A percentile compares a stretch with the other conserved stretches of the same genome.
These are phyloP conservation scores for Drosophila paucipuncta DNA, from an alignment of 2,888 invertebrate species.

Conservation along the genomic window DNA sequence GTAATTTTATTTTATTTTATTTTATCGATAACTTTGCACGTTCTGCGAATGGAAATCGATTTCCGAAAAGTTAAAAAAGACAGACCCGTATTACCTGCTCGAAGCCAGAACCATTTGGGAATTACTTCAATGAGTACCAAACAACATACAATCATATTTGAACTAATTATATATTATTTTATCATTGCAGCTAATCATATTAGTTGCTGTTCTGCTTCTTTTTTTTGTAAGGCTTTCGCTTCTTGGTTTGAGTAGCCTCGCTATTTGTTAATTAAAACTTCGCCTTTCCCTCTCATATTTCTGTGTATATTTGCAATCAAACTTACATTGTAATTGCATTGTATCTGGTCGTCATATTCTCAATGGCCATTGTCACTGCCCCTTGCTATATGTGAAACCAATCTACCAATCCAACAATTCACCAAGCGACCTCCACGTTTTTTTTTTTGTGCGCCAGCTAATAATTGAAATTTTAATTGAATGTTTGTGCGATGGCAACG, in stretches of 20 bases:
- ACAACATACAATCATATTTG: neutral
- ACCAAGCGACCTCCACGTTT: neutral
- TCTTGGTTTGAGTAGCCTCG: neutral
- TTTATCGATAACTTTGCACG: too few relatives aligned
- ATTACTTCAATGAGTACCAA: too few relatives aligned
- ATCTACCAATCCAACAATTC: neutral
- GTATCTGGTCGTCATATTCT: slow-evolving; percentile 20
- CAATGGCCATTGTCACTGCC: neutral
- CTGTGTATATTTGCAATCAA: slow-evolving; percentile 2
- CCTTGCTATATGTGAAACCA: neutral
- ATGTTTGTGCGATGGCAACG: slow-evolving; percentile 50
- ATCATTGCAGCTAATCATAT: neutral
- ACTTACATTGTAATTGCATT: slow-evolving; percentile 31
- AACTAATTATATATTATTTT: neutral
- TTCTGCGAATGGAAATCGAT: too few relatives aligned
- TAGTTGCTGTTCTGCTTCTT: neutral
- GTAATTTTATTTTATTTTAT: too few relatives aligned
- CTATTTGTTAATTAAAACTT: neutral
- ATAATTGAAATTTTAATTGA: slow-evolving; percentile 77
- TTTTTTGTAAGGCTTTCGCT: neutral
- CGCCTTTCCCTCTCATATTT: neutral
- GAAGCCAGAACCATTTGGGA: too few relatives aligned
- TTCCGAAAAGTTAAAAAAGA: too few relatives aligned
- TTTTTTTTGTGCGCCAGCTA: slow-evolving; percentile 56
- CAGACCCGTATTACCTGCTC: too few relatives aligned